These are phyloP conservation scores for Apodemia hepburni DNA, from an alignment of 2,888 invertebrate species.

Conservation along the genomic window DNA sequence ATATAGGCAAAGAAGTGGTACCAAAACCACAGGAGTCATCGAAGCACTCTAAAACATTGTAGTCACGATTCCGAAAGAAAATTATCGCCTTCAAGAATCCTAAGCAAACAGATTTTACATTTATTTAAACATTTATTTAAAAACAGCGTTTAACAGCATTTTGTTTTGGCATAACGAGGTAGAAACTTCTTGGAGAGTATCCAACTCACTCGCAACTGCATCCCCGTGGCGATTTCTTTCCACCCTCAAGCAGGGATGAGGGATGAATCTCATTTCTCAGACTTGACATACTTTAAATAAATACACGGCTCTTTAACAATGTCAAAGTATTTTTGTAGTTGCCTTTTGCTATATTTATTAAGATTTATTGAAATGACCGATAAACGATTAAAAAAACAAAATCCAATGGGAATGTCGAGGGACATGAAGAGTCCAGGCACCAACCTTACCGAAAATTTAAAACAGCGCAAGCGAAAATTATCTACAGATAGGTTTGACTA, in stretches of 20 bases:
- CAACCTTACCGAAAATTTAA: too few species aligned
- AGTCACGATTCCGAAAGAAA: too few species aligned
- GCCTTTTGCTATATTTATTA: neutral
- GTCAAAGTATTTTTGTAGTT: neutral
- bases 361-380: too few species aligned
- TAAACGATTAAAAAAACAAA: too few species aligned
- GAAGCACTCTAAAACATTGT: too few species aligned
- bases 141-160: slow-evolving; percentile 1
- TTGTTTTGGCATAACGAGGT: neutral
- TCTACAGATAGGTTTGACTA: too few species aligned
- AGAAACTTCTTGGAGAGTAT: neutral
- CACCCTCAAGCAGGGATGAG: slow-evolving; percentile 16
- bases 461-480: too few species aligned
- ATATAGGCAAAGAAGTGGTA: too few species aligned
- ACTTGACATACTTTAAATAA: slow-evolving; percentile 16
- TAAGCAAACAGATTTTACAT: neutral
- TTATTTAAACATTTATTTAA: neutral
- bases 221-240: neutral
- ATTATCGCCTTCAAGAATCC: too few species aligned
- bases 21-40: too few species aligned
- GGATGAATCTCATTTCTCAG: slow-evolving; percentile 17
- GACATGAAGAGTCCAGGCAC: too few species aligned
- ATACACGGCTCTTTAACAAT: slow-evolving; percentile 9
- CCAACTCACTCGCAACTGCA: neutral
- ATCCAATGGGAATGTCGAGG: too few species aligned